Base-by-base conservation (phyloP, 2,888 invertebrate genomes). In the Tryphoninae sp. region DNA sequence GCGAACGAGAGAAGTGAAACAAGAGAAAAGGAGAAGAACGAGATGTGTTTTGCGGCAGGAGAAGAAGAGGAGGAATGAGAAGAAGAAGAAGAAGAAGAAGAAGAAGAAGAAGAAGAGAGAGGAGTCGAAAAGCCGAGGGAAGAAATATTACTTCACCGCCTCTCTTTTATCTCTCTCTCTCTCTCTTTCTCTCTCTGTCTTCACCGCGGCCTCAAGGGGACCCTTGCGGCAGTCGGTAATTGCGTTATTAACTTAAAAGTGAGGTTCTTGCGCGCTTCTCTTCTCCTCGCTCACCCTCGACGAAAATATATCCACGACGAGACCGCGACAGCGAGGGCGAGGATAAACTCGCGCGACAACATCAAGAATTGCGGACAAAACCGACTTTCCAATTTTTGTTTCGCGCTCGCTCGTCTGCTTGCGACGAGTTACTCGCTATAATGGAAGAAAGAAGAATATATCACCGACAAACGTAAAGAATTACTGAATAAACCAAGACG, bases 281-380 rank as follows among this genome's bases (percentile, higher is more conserved):
- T 33, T 33, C 33, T 45, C 45, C 13, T 45, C 11, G 13, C 45
- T 45, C 45, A 45, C 16, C 55, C 81, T 62, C 78, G 81, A 78
- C 72, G 73, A 68, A 75, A 78, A 67, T 61, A 53, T 26, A 68
- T 61, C 49, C 58, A 23, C 45, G 72, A 49, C 23, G 58, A 26
- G 62, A 80, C 61, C 67, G 80, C 69, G 73, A 65, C 72, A 61
- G 68, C 45, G n/a, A 26, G 65, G 49, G 13, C 42, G 58, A 53
- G 49, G 42, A 33, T 33, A 33, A 33, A 40, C 73, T 53, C 75
- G 78, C 80, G 84, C 84, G 83, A 85, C 80, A 88, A 85, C 80
- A 88, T 89, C 89, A 87, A 85, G 80, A 88, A 89, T 87, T 89
- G 88, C 86, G 86, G 86, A 33, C 86, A 84, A 84, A 85, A 78